Percentiles rank a stretch among this genome's conserved stretches.
Conservation (phyloP, 2,113 vertebrate genomes). For the Heliornis fulica region DNA sequence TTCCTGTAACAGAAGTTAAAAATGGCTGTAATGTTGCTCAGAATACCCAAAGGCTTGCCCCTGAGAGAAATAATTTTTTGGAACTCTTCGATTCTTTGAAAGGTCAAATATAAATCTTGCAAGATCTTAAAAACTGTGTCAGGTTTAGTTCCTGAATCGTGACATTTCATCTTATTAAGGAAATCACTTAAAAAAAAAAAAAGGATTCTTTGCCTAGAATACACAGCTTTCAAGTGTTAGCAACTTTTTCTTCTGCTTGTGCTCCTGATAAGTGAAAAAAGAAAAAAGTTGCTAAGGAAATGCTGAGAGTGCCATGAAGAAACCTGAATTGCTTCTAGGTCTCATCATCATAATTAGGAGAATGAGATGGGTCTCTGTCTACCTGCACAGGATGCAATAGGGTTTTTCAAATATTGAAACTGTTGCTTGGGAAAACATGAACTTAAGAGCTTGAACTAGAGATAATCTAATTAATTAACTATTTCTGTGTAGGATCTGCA, state of each 20-base stretch:
- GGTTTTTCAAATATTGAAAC: background rate
- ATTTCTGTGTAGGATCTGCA: background rate
- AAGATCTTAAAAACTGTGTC: background rate
- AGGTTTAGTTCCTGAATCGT: background rate
- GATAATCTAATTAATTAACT: background rate
- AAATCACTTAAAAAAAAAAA: background rate
- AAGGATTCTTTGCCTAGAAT: background rate
- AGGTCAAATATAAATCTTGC: background rate
- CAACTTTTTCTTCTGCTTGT: background rate
- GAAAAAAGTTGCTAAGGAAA: background rate
- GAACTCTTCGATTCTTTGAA: background rate
- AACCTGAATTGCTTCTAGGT: background rate
- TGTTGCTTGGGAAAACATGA: background rate
- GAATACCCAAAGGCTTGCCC: background rate
- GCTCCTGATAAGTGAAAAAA: background rate
- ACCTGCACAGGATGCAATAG: background rate
- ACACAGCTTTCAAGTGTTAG: background rate
- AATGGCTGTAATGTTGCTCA: background rate
- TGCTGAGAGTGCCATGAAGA: conserved; percentile 4
- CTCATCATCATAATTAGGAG: conserved; percentile 27
- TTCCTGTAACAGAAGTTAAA: background rate
- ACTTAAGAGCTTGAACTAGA: background rate
- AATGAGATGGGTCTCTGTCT: background rate
- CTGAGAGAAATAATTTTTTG: background rate
- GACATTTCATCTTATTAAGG: background rate